phyloP scores from a whole-genome alignment of 2,113 vertebrate species.

The Sylvietta virens region DNA sequence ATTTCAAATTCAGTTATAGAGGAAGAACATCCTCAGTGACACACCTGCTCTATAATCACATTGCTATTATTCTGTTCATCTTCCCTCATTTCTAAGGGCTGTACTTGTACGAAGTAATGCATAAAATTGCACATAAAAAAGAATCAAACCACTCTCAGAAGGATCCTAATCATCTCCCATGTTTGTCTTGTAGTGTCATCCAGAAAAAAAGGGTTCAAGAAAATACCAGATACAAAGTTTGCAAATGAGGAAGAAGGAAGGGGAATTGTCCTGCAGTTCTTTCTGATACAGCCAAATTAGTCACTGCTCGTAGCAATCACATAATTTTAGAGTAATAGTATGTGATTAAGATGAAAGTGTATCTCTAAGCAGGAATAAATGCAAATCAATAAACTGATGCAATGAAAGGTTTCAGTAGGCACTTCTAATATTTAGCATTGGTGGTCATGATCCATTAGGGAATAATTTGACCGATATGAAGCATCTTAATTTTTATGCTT shows the following conservation, averaged over 20 bases:
- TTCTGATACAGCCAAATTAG: background rate
- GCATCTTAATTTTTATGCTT: background rate
- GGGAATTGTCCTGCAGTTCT: background rate
- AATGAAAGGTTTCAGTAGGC: background rate
- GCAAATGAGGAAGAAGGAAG: background rate
- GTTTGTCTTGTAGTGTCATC: background rate
- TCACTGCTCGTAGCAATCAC: background rate
- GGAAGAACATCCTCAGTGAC: background rate
- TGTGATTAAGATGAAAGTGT: background rate
- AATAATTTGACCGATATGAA: background rate
- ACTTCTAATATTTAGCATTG: background rate
- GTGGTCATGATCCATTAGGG: background rate
- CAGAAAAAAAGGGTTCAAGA: background rate
- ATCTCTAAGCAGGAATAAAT: background rate
- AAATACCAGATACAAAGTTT: background rate
- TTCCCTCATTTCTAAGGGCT: background rate
- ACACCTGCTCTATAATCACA: background rate
- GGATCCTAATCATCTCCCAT: background rate
- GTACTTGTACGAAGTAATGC: background rate
- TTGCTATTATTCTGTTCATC: background rate
- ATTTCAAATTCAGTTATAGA: background rate
- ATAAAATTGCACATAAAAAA: background rate
- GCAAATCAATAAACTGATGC: background rate
- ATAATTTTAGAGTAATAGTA: background rate
- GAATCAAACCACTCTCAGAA: background rate